phyloP scores from a whole-genome alignment of 2,113 vertebrate species.

The Oenanthe oenanthe region DNA sequence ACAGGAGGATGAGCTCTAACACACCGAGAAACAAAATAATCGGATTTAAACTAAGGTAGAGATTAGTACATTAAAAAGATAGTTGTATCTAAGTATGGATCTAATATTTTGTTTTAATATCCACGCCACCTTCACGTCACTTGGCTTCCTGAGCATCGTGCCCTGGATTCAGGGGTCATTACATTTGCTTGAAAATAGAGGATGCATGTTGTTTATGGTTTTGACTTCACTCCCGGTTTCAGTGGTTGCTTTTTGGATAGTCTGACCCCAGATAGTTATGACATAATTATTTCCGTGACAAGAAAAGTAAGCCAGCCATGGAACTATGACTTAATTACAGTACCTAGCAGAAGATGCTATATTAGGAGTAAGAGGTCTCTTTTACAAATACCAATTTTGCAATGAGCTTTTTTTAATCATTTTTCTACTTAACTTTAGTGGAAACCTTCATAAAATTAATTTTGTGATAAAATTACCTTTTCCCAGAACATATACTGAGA shows the following conservation, averaged over 20 bases:
- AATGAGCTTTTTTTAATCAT: not conserved
- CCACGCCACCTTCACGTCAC: not conserved
- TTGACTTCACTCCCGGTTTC: not conserved
- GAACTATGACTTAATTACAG: conserved; percentile 39
- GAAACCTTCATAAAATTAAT: not conserved
- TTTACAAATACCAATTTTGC: not conserved
- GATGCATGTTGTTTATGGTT: not conserved
- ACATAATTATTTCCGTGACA: conserved; percentile 33
- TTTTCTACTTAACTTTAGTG: not conserved
- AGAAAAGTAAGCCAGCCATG: not conserved
- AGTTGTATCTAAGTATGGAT: not conserved
- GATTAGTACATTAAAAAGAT: not conserved
- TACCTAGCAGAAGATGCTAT: conserved; percentile 4
- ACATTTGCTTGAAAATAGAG: not conserved
- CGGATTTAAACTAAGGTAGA: not conserved
- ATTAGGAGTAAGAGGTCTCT: not conserved
- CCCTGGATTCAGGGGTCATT: not conserved
- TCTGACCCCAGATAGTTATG: not conserved
- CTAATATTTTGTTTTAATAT: not conserved
- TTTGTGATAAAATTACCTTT: not conserved
- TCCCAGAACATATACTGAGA: not conserved
- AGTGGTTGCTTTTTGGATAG: not conserved
- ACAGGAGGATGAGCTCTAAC: not conserved
- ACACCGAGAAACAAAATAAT: not conserved
- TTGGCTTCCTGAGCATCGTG: not conserved